Evolutionary conservation across 2,797 vertebrate species (phyloP), one percentile per base, ranked within the genome.

Genomic region (Parambassis ranga): DNA sequence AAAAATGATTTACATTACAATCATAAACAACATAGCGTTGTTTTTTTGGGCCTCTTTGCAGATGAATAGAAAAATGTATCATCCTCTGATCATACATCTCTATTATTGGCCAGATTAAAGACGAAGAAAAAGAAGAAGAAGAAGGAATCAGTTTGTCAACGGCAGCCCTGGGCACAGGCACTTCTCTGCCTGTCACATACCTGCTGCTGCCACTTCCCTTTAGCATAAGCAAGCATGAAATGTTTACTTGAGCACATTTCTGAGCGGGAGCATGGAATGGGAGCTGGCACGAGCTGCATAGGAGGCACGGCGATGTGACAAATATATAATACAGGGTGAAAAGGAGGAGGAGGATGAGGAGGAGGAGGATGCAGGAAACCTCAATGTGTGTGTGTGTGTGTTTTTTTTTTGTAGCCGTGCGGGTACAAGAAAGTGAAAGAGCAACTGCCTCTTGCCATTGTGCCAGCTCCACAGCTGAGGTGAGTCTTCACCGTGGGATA

Each of bases 201-300:
- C 90, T 89, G 83, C 87, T 71, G 82, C 86, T 89, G 89, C 85
- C 90, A 90, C 87, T 91, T 90, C 79, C 80, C 82, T 82, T 91
- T 91, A 91, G 86, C 88, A 90, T 92, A 90, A 92, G 89, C 84
- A 86, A 88, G 88, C 84, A 83, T 91, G 91, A 92, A 92, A 84
- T 92, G 90, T 92, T 92, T 91, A 90, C 90, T 84, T 84, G 82
- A 91, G 91, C 91, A 89, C 85, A 89, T 91, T 88, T 87, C 78
- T 85, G 82, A 65, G 64, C 69, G 79, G 77, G 84, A 88, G 85
- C 84, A 53, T 91, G 88, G 79, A 91, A 91, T 84, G 49, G 65
- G 76, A 91, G 87, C 79, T 90, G 90, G 90, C 89, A 90, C 72
- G 8, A 56, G 84, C 87, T 81, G 71, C 85, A 90, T 59, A 70